These are phyloP conservation scores for Myodes glareolus DNA, from an alignment of 2,113 vertebrate species.

Conservation along the genomic window DNA sequence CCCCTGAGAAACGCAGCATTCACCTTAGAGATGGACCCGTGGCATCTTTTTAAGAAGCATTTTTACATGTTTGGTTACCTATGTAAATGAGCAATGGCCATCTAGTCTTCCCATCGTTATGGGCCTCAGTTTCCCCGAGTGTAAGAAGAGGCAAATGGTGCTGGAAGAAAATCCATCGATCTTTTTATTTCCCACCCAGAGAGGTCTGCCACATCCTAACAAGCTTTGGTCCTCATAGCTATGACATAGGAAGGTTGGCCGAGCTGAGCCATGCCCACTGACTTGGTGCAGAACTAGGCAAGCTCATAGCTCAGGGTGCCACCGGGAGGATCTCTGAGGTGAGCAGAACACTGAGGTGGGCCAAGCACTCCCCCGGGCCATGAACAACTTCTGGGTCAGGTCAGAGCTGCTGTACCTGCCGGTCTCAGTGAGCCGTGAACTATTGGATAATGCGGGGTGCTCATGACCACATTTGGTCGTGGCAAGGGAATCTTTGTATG, in stretches of 20 bases:
- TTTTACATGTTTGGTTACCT: background rate
- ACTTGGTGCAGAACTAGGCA: background rate
- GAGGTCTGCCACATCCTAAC: background rate
- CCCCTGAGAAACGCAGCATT: background rate
- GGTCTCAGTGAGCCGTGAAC: background rate
- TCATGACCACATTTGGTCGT: background rate
- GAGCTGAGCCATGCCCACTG: background rate
- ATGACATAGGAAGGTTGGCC: background rate
- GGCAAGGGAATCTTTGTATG: background rate
- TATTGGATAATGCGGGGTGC: fast-evolving
- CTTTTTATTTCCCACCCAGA: background rate
- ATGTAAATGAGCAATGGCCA: background rate
- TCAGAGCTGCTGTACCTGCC: background rate
- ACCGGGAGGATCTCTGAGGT: fast-evolving
- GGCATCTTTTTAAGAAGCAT: background rate
- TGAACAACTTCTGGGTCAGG: background rate
- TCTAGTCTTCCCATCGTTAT: background rate
- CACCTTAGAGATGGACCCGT: background rate
- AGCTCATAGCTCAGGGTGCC: background rate
- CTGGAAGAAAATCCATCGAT: background rate
- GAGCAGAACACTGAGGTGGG: background rate
- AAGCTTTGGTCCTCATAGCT: background rate
- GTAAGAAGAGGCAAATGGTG: background rate
- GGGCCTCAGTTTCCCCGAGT: background rate
- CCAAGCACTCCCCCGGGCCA: background rate